These are phyloP conservation scores for Ennomos fuscantarius DNA, from an alignment of 2,888 invertebrate species.

Conservation along the genomic window DNA sequence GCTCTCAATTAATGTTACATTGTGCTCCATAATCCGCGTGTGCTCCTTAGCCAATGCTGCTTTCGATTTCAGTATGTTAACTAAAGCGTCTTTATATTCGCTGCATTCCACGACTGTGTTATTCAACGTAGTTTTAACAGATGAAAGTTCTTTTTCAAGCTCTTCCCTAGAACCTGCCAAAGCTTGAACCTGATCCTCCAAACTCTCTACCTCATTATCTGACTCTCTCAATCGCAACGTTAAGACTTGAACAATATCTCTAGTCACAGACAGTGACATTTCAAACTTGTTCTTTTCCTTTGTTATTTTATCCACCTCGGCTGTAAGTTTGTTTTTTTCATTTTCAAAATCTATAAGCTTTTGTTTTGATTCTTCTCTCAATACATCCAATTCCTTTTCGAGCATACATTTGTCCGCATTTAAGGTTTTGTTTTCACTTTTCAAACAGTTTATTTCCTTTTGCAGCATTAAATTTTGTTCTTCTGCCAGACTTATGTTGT, in stretches of 20 bases:
- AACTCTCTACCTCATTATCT: slow-evolving; percentile 84
- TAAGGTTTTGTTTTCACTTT: slow-evolving; percentile 62
- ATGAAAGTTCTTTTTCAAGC: slow-evolving; percentile 66
- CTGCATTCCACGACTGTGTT: slow-evolving; percentile 71
- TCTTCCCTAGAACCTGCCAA: slow-evolving; percentile 64
- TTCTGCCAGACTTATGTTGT: slow-evolving; percentile 57
- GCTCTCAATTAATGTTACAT: slow-evolving; percentile 77
- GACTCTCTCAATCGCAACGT: slow-evolving; percentile 85
- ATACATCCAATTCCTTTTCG: slow-evolving; percentile 57
- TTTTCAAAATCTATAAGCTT: slow-evolving; percentile 73
- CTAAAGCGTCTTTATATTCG: slow-evolving; percentile 78
- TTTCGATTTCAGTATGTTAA: slow-evolving; percentile 77
- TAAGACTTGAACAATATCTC: slow-evolving; percentile 85
- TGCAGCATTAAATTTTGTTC: slow-evolving; percentile 61
- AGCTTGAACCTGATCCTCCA: slow-evolving; percentile 71
- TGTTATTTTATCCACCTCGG: slow-evolving; percentile 70
- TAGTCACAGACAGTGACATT: slow-evolving; percentile 84
- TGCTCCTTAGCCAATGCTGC: slow-evolving; percentile 77
- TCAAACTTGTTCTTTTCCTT: slow-evolving; percentile 85
- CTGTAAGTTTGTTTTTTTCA: slow-evolving; percentile 71
- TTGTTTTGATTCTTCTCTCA: slow-evolving; percentile 69
- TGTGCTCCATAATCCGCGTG: slow-evolving; percentile 79
- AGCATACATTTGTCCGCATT: slow-evolving; percentile 57
- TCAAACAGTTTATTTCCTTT: slow-evolving; percentile 60
- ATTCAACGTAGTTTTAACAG: slow-evolving; percentile 67